Conservation (phyloP, 2,113 vertebrate species). For the Psephotus haematonotus region DNA sequence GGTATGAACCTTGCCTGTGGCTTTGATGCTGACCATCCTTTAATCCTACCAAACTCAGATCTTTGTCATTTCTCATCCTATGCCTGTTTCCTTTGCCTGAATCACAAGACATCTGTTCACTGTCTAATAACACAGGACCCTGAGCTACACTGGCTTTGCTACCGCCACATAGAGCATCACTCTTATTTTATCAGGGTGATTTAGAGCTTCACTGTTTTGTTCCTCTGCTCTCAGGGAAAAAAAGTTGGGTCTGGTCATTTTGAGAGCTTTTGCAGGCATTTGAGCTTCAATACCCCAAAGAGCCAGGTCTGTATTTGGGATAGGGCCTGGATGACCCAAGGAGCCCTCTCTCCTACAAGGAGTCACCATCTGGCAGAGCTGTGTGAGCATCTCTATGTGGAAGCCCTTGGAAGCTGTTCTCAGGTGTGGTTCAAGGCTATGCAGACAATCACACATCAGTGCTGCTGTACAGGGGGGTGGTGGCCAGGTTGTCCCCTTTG, state of each 20-base stretch:
- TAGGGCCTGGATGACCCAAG: not conserved
- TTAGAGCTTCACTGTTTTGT: not conserved
- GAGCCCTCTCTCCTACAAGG: not conserved
- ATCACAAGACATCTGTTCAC: not conserved
- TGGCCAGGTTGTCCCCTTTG: conserved; percentile 34
- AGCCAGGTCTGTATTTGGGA: not conserved
- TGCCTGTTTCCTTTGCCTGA: not conserved
- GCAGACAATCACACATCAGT: not conserved
- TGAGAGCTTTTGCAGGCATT: not conserved
- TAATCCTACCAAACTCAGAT: not conserved
- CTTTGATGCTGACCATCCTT: not conserved
- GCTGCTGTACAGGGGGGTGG: not conserved
- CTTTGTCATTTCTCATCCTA: not conserved
- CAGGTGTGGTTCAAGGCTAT: not conserved
- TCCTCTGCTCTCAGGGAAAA: not conserved
- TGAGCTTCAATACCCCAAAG: not conserved
- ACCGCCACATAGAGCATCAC: not conserved
- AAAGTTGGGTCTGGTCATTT: not conserved
- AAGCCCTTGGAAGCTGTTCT: not conserved
- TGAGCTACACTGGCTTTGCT: not conserved
- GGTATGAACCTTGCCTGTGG: not conserved
- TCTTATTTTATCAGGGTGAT: not conserved
- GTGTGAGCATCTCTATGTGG: not conserved
- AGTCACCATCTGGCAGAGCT: not conserved
- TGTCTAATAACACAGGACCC: not conserved